phyloP scores from a whole-genome alignment of 2,888 invertebrate species.

The Plusia festucae region DNA sequence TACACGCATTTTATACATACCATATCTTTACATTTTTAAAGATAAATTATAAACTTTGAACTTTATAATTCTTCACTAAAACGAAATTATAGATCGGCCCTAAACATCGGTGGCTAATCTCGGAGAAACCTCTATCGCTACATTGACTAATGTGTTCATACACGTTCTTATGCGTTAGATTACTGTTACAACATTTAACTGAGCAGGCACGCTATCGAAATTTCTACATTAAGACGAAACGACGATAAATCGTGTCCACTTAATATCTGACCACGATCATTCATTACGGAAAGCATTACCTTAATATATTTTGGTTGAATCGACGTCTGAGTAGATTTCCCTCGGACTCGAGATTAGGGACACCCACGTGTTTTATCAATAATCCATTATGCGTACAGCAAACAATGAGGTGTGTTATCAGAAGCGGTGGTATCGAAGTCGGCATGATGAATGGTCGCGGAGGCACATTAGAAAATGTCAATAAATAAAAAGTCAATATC shows the following conservation, averaged over 20 bases:
- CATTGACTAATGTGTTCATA: conserved; percentile 82
- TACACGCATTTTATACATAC: conserved; percentile 45
- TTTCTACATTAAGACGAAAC: conserved; percentile 78
- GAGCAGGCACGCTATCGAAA: conserved; percentile 78
- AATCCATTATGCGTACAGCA: conserved; percentile 87
- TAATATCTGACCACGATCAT: conserved; percentile 83
- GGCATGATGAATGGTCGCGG: conserved; percentile 82
- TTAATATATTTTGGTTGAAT: conserved; percentile 78
- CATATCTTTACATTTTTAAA: conserved; percentile 61
- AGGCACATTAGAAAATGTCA: conserved; percentile 87
- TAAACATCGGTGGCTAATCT: conserved; percentile 76
- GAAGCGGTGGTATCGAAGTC: conserved; percentile 73
- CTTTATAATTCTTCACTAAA: conserved; percentile 69
- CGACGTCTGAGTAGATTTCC: conserved; percentile 78
- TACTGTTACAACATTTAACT: conserved; percentile 81
- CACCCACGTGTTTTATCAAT: conserved; percentile 89
- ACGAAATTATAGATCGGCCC: conserved; percentile 70
- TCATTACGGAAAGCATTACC: conserved; percentile 79
- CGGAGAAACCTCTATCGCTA: conserved; percentile 71
- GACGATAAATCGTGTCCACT: conserved; percentile 83
- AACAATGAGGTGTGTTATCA: conserved; percentile 87
- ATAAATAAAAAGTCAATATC: conserved; percentile 88
- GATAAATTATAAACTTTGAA: conserved; percentile 78
- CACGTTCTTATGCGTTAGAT: conserved; percentile 70
- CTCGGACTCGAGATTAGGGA: conserved; percentile 80